Evolutionary conservation across 2,888 invertebrate species (phyloP).

Genomic region (Heliconius ismenius): DNA sequence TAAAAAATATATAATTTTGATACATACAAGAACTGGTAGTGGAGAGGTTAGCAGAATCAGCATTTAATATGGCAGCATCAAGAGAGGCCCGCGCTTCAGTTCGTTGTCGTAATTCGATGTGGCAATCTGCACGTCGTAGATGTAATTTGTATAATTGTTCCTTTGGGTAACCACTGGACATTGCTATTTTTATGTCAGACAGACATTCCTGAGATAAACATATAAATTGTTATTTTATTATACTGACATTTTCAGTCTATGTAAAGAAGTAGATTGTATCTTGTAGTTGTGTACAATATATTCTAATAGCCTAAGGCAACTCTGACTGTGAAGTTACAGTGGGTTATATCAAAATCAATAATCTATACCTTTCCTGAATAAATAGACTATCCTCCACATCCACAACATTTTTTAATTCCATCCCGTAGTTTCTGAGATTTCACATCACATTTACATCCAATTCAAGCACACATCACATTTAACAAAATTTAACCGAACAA

Average conservation of each 20-base stretch:
- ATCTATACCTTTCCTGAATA: not conserved
- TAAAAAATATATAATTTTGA: not conserved
- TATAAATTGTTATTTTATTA: not conserved
- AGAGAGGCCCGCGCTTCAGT: slow-evolving; percentile 63
- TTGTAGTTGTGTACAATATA: too few species aligned
- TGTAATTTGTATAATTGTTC: slow-evolving; percentile 84
- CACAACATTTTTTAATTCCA: not conserved
- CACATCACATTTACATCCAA: too few species aligned
- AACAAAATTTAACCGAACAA: not conserved
- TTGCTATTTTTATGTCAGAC: slow-evolving; percentile 83
- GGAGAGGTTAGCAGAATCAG: slow-evolving; percentile 50
- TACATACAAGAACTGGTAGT: slow-evolving; percentile 53
- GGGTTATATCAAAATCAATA: not conserved
- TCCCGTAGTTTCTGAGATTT: not conserved
- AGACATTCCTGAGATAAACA: slow-evolving; percentile 80
- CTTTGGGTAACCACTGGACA: slow-evolving; percentile 83
- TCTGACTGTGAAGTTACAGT: too few species aligned
- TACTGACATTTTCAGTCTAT: not conserved
- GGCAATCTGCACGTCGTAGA: slow-evolving; percentile 85
- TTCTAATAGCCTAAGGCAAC: too few species aligned
- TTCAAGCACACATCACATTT: too few species aligned
- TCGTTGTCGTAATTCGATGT: slow-evolving; percentile 74
- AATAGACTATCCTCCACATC: not conserved
- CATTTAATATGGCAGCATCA: slow-evolving; percentile 52
- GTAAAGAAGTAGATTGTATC: too few species aligned